Evolutionary conservation across 1,140 invertebrate genomes (phyloP).

Genomic region (Pygmarrhopalites habei): DNA sequence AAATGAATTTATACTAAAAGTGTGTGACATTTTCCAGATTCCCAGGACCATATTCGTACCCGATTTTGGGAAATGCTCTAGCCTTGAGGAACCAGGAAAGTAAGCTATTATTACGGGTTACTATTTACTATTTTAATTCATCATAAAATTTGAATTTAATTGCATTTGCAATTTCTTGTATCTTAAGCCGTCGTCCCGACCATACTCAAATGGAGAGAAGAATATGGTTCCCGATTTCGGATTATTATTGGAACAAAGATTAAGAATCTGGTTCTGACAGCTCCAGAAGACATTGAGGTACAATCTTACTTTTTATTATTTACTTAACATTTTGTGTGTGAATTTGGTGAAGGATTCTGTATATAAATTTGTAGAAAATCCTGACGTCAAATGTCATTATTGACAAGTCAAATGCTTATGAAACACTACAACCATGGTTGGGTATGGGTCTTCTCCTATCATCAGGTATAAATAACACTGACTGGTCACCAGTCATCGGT

Average conservation of each 20-base stretch:
- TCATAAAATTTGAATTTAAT: background rate
- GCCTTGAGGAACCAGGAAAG: background rate
- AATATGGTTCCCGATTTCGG: background rate
- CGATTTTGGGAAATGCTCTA: background rate
- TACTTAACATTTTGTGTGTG: background rate
- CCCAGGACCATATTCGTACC: background rate
- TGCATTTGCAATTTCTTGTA: background rate
- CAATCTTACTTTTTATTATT: background rate
- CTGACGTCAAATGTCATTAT: constrained; percentile 62
- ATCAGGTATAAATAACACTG: constrained; percentile 32
- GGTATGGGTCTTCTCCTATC: constrained; percentile 63
- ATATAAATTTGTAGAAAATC: constrained; percentile 48
- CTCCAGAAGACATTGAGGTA: background rate
- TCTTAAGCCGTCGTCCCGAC: background rate
- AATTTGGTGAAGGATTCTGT: background rate
- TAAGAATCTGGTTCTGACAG: background rate
- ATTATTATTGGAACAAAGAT: background rate
- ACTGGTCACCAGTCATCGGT: background rate
- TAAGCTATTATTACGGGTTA: background rate
- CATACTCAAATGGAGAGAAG: background rate
- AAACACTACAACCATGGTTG: constrained; percentile 64
- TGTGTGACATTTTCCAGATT: too few species aligned
- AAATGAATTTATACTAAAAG: too few species aligned
- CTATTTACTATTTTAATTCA: background rate
- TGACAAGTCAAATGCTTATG: constrained; percentile 64